Conservation (phyloP, 2,888 invertebrate genomes). For the Agrotis clavis region DNA sequence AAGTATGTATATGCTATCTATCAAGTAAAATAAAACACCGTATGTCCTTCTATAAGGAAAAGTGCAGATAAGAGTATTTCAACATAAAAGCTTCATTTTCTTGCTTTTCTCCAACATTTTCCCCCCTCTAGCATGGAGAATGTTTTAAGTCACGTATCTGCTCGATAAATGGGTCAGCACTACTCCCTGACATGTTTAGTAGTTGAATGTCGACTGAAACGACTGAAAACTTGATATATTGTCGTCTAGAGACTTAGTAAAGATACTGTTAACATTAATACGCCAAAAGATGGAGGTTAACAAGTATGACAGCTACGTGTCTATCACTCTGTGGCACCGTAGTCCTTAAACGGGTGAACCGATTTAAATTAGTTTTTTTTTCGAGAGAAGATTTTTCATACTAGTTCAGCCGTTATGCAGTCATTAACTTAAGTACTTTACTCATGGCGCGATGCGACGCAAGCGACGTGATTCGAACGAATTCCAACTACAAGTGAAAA, state of each 20-base stretch:
- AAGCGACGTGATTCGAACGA: too few species aligned
- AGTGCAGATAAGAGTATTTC: slow-evolving; percentile 37
- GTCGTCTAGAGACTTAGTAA: slow-evolving; percentile 1
- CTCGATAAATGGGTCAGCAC: slow-evolving; percentile 60
- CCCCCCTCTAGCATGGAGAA: slow-evolving; percentile 11
- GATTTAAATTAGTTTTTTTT: too few species aligned
- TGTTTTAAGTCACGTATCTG: slow-evolving; percentile 46
- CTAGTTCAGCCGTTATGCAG: too few species aligned
- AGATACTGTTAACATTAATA: neutral
- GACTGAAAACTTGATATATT: slow-evolving; percentile 33
- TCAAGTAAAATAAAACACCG: slow-evolving; percentile 8
- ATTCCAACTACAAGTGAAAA: too few species aligned
- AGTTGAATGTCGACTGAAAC: slow-evolving; percentile 20
- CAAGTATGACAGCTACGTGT: too few species aligned
- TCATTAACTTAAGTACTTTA: too few species aligned
- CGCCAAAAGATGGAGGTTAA: too few species aligned
- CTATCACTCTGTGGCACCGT: too few species aligned
- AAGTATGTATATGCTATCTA: too few species aligned
- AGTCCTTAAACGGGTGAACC: too few species aligned
- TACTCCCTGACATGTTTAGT: slow-evolving; percentile 21
- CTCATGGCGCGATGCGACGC: too few species aligned
- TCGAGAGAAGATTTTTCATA: too few species aligned
- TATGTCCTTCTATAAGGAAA: slow-evolving; percentile 22
- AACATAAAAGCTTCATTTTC: slow-evolving; percentile 34
- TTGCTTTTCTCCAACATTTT: slow-evolving; percentile 28